Conservation (phyloP, 2,888 invertebrate species). For the Drosophila flavopinicola region DNA sequence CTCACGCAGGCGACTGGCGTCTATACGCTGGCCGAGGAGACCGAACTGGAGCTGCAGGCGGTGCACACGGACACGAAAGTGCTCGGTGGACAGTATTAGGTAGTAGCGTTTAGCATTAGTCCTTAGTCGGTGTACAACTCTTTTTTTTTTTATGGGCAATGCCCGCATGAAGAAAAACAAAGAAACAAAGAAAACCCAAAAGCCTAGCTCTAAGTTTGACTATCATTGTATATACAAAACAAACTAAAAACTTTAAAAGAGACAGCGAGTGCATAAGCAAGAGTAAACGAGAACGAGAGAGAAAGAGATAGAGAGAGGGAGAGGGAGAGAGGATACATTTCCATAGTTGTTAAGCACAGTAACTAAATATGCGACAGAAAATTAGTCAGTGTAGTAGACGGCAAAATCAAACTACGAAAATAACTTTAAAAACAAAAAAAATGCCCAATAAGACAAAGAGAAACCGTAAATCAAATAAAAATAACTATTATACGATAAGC, state of each 20-base stretch:
- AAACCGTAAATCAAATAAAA: background rate
- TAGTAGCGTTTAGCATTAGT: conserved; percentile 59
- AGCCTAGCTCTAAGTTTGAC: conserved; percentile 56
- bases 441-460: background rate
- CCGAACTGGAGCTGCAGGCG: conserved; percentile 86
- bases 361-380: conserved; percentile 35
- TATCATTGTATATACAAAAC: conserved; percentile 50
- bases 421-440: background rate
- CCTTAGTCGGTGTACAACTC: conserved; percentile 45
- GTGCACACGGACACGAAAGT: conserved; percentile 83
- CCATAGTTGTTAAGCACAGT: conserved; percentile 58
- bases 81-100: conserved; percentile 65
- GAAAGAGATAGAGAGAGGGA: background rate
- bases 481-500: conserved; percentile 32
- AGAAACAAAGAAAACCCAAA: conserved; percentile 11
- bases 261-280: conserved; percentile 1
- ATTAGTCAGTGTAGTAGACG: conserved; percentile 55
- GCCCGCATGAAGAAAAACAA: conserved; percentile 26
- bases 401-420: too few relatives aligned
- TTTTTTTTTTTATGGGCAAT: conserved; percentile 35
- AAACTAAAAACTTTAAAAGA: background rate
- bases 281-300: background rate
- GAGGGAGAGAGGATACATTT: conserved; percentile 48
- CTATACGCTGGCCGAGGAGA: conserved; percentile 86
- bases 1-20: conserved; percentile 84